A percentile compares a stretch with the other conserved stretches of the same genome.
Evolutionary conservation across 2,797 vertebrate species (phyloP).

Genomic region (Gymnoscopelus braueri): DNA sequence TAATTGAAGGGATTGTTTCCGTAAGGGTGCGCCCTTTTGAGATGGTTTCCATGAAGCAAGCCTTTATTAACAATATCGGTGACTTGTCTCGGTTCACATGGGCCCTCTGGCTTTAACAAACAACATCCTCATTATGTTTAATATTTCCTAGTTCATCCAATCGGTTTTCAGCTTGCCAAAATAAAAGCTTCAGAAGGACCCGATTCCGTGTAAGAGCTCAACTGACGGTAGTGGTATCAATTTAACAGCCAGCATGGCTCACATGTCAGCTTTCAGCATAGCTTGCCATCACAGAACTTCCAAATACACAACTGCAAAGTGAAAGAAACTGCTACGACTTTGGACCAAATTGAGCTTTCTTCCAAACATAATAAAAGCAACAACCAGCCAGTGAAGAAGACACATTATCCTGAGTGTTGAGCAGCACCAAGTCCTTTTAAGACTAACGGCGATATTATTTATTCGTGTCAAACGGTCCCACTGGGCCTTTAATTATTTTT

Average conservation of each 20-base stretch:
- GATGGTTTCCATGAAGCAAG: not conserved
- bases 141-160: not conserved
- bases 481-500: too few species aligned
- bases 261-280: not conserved
- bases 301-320: not conserved
- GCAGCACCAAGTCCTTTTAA: too few species aligned
- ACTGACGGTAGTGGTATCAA: not conserved
- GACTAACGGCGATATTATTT: too few species aligned
- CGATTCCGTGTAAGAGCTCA: not conserved
- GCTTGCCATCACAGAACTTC: not conserved
- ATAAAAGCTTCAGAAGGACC: not conserved
- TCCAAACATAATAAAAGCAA: too few species aligned
- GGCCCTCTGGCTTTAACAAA: too few species aligned
- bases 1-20: conserved; percentile 4
- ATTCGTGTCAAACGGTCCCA: too few species aligned
- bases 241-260: not conserved
- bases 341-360: not conserved
- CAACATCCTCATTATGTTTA: not conserved
- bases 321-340: not conserved
- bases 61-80: too few species aligned
- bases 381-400: too few species aligned
- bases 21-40: not conserved
- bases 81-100: too few species aligned
- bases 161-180: not conserved
- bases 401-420: too few species aligned